Evolutionary conservation across 1,140 invertebrate genomes (phyloP).

Genomic region (Drosophila trapezifrons): DNA sequence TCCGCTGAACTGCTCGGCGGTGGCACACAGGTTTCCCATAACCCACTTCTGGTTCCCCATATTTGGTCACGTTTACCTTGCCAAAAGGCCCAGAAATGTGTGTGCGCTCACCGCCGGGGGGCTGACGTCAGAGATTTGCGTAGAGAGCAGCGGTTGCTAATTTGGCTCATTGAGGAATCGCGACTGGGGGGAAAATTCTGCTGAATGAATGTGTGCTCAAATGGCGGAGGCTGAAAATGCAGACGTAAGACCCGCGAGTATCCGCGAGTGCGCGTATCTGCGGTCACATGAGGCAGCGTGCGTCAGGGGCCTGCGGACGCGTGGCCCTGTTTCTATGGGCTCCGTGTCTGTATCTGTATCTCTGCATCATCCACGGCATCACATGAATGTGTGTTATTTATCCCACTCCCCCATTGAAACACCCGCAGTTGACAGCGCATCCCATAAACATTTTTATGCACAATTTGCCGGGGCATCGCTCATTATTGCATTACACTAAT

Average conservation of each 20-base stretch:
- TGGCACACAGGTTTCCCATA: constrained; percentile 27
- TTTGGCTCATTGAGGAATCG: constrained; percentile 70
- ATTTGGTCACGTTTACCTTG: constrained; percentile 74
- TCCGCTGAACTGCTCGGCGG: constrained; percentile 15
- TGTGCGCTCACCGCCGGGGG: constrained; percentile 8
- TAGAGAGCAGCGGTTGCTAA: constrained; percentile 53
- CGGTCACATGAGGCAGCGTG: constrained; percentile 72
- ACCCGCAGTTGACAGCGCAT: constrained; percentile 19
- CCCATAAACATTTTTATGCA: constrained; percentile 46
- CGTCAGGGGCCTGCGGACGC: constrained; percentile 54
- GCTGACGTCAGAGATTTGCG: constrained; percentile 67
- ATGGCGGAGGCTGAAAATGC: constrained; percentile 19
- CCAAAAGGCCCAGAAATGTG: constrained; percentile 18
- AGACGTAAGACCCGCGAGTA: constrained; percentile 23
- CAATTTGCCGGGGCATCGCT: constrained; percentile 65
- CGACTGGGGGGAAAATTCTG: constrained; percentile 57
- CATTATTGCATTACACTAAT: constrained; percentile 78
- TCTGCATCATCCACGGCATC: constrained; percentile 6
- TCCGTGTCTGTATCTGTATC: constrained; percentile 10
- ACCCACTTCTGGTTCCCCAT: constrained; percentile 50
- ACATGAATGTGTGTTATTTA: constrained; percentile 1
- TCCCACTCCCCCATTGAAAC: constrained; percentile 17
- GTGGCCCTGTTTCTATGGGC: constrained; percentile 35
- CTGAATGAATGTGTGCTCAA: constrained; percentile 64
- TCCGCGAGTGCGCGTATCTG: constrained; percentile 14